phyloP scores from a whole-genome alignment of 2,888 invertebrate species.

The Cephus nigrinus region DNA sequence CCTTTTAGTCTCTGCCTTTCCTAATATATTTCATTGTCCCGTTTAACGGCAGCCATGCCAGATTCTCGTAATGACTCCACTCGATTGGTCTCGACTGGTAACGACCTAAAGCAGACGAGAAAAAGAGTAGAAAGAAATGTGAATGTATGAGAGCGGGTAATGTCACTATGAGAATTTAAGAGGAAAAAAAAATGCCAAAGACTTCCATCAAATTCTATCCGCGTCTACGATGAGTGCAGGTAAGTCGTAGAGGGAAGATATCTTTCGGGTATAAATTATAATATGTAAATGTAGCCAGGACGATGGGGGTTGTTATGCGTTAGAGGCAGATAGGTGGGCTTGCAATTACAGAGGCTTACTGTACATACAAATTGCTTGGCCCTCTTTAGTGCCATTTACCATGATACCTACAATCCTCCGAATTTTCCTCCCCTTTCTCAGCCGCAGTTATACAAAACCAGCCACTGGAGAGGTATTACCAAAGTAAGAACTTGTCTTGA shows the following conservation, averaged over 20 bases:
- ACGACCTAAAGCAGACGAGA: slow-evolving; percentile 19
- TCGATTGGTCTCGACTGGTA: slow-evolving; percentile 21
- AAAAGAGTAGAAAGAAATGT: not conserved
- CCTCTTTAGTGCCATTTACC: slow-evolving; percentile 29
- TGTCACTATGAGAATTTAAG: not conserved
- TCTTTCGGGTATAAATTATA: slow-evolving; percentile 55
- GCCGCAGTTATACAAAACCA: slow-evolving; percentile 37
- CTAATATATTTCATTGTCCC: slow-evolving; percentile 55
- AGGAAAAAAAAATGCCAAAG: not conserved
- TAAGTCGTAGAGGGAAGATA: slow-evolving; percentile 22
- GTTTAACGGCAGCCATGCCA: slow-evolving; percentile 34
- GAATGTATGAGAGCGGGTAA: not conserved
- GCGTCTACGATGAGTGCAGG: not conserved
- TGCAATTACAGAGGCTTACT: slow-evolving; percentile 56
- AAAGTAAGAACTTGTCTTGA: slow-evolving; percentile 42
- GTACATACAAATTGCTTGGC: slow-evolving; percentile 51
- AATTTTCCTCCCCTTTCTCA: not conserved
- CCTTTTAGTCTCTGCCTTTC: slow-evolving; percentile 13
- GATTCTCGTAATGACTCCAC: slow-evolving; percentile 16
- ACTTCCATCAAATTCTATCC: not conserved
- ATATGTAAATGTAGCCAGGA: slow-evolving; percentile 47
- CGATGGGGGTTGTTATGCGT: slow-evolving; percentile 23
- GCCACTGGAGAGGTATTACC: slow-evolving; percentile 39
- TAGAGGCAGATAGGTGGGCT: slow-evolving; percentile 45
- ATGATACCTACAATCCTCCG: slow-evolving; percentile 8